A percentile compares a stretch with the other conserved stretches of the same genome.
Evolutionary conservation across 1,140 invertebrate species (phyloP).

Genomic region (Penaeus indicus): DNA sequence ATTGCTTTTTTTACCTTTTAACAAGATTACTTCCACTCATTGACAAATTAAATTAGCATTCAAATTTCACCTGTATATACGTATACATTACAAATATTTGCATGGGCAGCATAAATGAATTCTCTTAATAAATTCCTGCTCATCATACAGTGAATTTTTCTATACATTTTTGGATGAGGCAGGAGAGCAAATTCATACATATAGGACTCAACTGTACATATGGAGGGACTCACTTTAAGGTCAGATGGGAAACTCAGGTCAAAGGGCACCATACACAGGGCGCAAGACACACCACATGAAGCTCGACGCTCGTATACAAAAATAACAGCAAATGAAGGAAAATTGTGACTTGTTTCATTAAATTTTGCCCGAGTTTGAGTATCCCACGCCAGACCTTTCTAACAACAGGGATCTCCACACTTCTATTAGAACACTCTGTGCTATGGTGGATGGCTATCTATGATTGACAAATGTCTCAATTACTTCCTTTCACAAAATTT

Average conservation of each 20-base stretch:
- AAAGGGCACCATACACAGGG: conserved; percentile 6
- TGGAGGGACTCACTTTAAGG: conserved; percentile 55
- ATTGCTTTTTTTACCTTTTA: neutral
- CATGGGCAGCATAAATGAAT: no score
- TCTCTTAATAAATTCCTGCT: no score
- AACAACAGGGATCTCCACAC: conserved; percentile 36
- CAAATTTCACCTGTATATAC: no score
- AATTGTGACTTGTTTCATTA: neutral
- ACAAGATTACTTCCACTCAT: neutral
- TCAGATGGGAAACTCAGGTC: conserved; percentile 31
- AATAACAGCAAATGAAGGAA: neutral
- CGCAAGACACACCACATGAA: neutral
- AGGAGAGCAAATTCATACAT: conserved; percentile 13
- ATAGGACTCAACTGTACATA: conserved; percentile 41
- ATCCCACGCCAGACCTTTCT: conserved; percentile 37
- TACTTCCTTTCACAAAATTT: no score
- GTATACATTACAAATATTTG: no score
- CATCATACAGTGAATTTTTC: no score
- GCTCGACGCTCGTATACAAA: neutral
- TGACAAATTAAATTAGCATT: neutral
- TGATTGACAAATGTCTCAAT: no score
- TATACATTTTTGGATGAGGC: neutral
- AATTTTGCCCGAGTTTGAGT: conserved; percentile 20
- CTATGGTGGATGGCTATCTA: conserved; percentile 10
- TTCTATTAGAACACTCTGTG: conserved; percentile 35